Percentiles rank a stretch among this genome's conserved stretches.
These are phyloP conservation scores for Apogon hyalosoma DNA, from an alignment of 2,797 vertebrate species.

Conservation along the genomic window DNA sequence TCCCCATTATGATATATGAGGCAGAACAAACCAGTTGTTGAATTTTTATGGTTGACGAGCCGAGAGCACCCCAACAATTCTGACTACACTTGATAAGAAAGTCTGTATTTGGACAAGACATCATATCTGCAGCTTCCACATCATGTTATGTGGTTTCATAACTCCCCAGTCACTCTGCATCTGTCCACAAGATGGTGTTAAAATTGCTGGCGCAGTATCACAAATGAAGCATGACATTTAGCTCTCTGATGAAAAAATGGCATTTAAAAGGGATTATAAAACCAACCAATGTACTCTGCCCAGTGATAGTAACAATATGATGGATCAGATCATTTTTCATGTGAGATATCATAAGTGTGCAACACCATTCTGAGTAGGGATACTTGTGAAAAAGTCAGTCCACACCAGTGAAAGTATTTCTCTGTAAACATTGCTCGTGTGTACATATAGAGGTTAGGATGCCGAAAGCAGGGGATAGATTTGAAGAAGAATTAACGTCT, in stretches of 20 bases:
- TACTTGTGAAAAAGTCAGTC: conserved; percentile 65
- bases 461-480: conserved; percentile 66
- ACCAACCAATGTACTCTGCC: conserved; percentile 33
- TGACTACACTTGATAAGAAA: conserved; percentile 56
- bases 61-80: conserved; percentile 52
- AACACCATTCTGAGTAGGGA: conserved; percentile 63
- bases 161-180: conserved; percentile 63
- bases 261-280: conserved; percentile 55
- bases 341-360: conserved; percentile 62
- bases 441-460: conserved; percentile 82
- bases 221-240: conserved; percentile 80
- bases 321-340: conserved; percentile 54
- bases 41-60: conserved; percentile 64
- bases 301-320: conserved; percentile 42
- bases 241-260: conserved; percentile 51
- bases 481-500: conserved; percentile 60
- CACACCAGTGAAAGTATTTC: conserved; percentile 69
- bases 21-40: conserved; percentile 66
- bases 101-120: conserved; percentile 62
- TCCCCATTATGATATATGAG: conserved; percentile 67
- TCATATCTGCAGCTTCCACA: conserved; percentile 60
- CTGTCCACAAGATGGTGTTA: conserved; percentile 64
- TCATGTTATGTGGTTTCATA: conserved; percentile 61
- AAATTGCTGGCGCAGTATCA: conserved; percentile 73
- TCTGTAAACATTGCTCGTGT: conserved; percentile 82